Percentiles rank a stretch among this genome's conserved stretches.
Evolutionary conservation across 1,140 invertebrate genomes (phyloP).

Genomic region (Zeugodacus cucurbitae): DNA sequence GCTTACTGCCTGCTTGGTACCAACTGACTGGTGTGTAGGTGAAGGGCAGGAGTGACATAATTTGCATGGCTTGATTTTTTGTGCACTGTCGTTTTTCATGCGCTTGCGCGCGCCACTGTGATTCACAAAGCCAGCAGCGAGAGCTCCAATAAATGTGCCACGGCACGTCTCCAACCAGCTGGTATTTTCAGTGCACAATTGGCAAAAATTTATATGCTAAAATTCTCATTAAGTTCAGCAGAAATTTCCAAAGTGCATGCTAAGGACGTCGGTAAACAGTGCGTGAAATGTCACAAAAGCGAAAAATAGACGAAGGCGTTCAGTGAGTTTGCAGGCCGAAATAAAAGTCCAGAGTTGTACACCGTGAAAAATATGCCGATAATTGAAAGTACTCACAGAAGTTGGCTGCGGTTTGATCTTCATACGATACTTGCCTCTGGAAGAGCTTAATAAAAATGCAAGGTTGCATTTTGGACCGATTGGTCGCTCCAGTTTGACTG

Average conservation of each 20-base stretch:
- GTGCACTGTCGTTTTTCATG: not conserved
- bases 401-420: no score
- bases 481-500: no score
- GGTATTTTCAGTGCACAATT: not conserved
- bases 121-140: not conserved
- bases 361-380: not conserved
- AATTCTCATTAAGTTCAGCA: constrained; percentile 42
- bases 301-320: not conserved
- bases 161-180: not conserved
- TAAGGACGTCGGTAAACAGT: not conserved
- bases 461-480: no score
- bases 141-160: not conserved
- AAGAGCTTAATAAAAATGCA: no score
- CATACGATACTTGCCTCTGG: no score
- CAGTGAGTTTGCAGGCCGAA: not conserved
- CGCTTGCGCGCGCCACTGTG: not conserved
- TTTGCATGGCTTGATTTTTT: not conserved
- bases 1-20: not conserved
- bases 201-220: constrained; percentile 40
- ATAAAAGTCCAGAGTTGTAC: not conserved
- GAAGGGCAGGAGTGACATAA: not conserved
- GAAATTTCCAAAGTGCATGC: not conserved
- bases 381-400: not conserved
- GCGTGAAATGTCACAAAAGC: constrained; percentile 6
- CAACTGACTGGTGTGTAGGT: not conserved